phyloP scores from a whole-genome alignment of 2,888 invertebrate species.

The Spisula solida region DNA sequence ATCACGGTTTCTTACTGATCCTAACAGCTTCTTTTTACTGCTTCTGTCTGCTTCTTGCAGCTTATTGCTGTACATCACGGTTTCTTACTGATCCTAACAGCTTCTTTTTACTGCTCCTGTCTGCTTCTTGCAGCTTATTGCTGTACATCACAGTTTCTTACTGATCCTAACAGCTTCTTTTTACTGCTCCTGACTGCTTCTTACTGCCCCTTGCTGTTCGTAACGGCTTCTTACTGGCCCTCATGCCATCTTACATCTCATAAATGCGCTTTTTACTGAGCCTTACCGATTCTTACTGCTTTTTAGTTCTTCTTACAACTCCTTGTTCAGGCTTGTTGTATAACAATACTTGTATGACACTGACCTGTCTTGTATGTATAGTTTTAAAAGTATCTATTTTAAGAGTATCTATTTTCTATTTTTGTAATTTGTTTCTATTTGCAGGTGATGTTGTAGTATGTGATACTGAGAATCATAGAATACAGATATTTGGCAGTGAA shows the following conservation, averaged over 20 bases:
- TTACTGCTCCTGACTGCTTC: too few relatives aligned
- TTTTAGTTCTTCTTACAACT: not conserved
- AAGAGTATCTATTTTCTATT: too few relatives aligned
- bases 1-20: not conserved
- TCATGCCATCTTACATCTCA: not conserved
- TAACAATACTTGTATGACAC: not conserved
- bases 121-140: not conserved
- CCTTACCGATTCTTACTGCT: not conserved
- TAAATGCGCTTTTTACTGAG: not conserved
- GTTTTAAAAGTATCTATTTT: too few relatives aligned
- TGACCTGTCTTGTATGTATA: not conserved
- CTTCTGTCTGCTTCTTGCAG: not conserved
- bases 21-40: too few relatives aligned
- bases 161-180: not conserved
- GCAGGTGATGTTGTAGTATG: slow-evolving; percentile 84
- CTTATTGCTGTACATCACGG: not conserved
- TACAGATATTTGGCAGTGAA: slow-evolving; percentile 84
- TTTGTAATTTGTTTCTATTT: slow-evolving; percentile 44
- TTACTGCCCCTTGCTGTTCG: not conserved
- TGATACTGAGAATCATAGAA: slow-evolving; percentile 85
- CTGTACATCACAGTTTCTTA: too few relatives aligned
- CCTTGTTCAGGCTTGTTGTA: too few relatives aligned
- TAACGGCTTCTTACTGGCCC: not conserved
- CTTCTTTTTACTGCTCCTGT: not conserved
- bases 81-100: not conserved